phyloP scores from a whole-genome alignment of 1,140 invertebrate species.

The Periplaneta americana region DNA sequence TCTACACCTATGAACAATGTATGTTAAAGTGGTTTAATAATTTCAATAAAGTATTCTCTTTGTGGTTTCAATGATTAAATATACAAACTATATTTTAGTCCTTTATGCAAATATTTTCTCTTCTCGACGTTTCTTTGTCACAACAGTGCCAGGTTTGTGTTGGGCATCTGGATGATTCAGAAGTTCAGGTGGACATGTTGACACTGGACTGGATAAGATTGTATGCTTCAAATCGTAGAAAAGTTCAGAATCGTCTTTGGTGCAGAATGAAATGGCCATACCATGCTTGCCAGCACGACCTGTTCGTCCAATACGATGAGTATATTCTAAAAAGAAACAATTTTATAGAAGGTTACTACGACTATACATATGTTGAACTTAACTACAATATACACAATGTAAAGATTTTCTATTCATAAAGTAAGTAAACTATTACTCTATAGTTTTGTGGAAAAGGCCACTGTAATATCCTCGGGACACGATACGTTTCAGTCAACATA shows the following conservation, averaged over 20 bases:
- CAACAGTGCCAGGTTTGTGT: conserved; percentile 92
- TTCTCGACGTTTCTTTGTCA: conserved; percentile 89
- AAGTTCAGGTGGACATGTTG: conserved; percentile 92
- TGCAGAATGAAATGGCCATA: conserved; percentile 92
- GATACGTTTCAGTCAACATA: no score
- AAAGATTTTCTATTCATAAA: no score
- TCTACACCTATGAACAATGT: no score
- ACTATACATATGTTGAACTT: no score
- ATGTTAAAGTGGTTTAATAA: no score
- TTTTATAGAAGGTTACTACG: conserved; percentile 93
- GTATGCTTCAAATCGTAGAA: conserved; percentile 98
- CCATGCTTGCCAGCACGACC: conserved; percentile 98
- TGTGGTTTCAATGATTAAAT: no score
- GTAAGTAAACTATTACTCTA: no score
- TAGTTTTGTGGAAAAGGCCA: no score
- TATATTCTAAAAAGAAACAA: conserved; percentile 73
- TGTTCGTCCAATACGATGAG: conserved; percentile 98
- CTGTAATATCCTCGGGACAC: no score
- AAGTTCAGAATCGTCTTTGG: conserved; percentile 91
- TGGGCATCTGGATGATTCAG: conserved; percentile 98
- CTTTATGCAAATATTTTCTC: conserved; percentile 87
- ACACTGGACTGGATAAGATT: conserved; percentile 84
- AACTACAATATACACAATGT: no score
- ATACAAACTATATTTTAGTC: background rate
- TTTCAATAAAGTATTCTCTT: background rate